phyloP scores from a whole-genome alignment of 1,140 invertebrate genomes.

The Ceratina calcarata region DNA sequence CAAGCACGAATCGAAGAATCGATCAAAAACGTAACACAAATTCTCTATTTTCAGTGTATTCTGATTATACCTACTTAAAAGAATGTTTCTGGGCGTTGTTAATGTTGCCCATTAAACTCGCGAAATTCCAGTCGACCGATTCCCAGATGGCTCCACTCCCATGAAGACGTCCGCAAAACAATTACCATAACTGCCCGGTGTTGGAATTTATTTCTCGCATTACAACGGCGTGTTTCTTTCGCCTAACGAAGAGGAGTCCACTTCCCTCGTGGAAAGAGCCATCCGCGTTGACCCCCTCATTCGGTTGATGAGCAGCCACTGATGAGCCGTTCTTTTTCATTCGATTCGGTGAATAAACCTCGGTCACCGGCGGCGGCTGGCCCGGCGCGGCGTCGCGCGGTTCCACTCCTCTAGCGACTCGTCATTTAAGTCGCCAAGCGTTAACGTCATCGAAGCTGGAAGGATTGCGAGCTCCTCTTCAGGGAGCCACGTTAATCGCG shows the following conservation, averaged over 20 bases:
- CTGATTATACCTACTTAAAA: too few species aligned
- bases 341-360: conserved; percentile 58
- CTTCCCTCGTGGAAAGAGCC: neutral
- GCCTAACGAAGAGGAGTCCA: neutral
- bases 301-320: conserved; percentile 38
- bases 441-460: conserved; percentile 42
- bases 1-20: neutral
- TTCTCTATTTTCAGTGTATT: neutral
- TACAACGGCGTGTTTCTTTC: conserved; percentile 23
- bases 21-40: neutral
- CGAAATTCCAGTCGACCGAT: neutral
- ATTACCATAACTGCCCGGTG: neutral
- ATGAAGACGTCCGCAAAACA: neutral
- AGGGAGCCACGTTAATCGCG: conserved; percentile 59
- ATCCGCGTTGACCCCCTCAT: conserved; percentile 29
- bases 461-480: conserved; percentile 9
- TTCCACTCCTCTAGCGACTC: conserved; percentile 45
- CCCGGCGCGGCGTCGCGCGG: conserved; percentile 19
- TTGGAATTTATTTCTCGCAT: conserved; percentile 43
- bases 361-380: conserved; percentile 24
- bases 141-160: neutral
- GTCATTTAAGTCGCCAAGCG: conserved; percentile 44
- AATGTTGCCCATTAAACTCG: neutral
- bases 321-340: conserved; percentile 59
- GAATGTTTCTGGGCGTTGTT: too few species aligned